A percentile compares a stretch with the other conserved stretches of the same genome.
Conservation (phyloP, 2,113 vertebrate genomes). For the Cottus gobio region DNA sequence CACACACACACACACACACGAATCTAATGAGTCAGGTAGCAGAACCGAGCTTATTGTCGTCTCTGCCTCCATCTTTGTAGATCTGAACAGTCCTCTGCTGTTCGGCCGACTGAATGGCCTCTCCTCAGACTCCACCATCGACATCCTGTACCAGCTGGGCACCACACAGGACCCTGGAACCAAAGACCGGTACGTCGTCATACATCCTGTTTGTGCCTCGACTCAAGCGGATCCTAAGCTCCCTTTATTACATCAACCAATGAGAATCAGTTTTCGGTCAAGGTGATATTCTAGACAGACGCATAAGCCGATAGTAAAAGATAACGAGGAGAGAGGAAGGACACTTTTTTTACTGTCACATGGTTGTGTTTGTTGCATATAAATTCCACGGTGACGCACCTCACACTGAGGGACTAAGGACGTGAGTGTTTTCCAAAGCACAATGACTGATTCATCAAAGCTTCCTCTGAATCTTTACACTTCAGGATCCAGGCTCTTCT, state of each 20-base stretch:
- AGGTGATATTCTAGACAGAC: slow-evolving; percentile 41
- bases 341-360: slow-evolving; percentile 21
- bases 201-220: neutral
- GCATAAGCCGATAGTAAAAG: neutral
- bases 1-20: no score
- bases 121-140: slow-evolving; percentile 98
- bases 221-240: neutral
- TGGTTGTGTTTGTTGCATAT: slow-evolving; percentile 38
- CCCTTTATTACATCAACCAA: neutral
- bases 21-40: neutral
- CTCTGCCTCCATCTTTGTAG: slow-evolving; percentile 74
- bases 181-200: slow-evolving; percentile 90
- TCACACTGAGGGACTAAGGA: neutral
- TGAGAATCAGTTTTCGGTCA: neutral
- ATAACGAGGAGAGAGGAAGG: no score
- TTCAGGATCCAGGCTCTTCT: slow-evolving; percentile 95
- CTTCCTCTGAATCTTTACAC: slow-evolving; percentile 9
- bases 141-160: slow-evolving; percentile 98
- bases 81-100: slow-evolving; percentile 97
- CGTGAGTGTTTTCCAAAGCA: neutral
- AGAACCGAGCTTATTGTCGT: neutral
- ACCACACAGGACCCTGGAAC: slow-evolving; percentile 98
- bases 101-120: slow-evolving; percentile 98
- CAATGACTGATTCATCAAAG: slow-evolving; percentile 9
- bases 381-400: slow-evolving; percentile 2